Evolutionary conservation across 2,113 vertebrate genomes (phyloP), one percentile per base, ranked within the genome.

Genomic region (Notiomystis cincta): DNA sequence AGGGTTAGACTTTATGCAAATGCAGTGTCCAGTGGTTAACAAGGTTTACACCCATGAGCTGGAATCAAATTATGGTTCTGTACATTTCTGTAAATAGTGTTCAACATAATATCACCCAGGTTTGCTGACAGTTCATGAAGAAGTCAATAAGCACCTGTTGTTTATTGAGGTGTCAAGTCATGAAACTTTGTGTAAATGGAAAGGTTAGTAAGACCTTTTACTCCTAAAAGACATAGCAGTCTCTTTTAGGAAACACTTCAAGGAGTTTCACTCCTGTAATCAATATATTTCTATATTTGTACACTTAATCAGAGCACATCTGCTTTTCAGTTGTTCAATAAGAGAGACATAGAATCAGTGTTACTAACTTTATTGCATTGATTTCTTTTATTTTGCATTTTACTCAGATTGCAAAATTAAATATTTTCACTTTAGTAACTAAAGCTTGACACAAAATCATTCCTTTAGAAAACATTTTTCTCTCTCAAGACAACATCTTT

Each of bases 231-330:
- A 96, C 44, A 33, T 38, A 69, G 17, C 9, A 6, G 48, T 86
- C 38, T 93, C 54, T 91, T 81, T 51, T 48, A 95, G 44, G 66
- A 93, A 95, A 91, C 40, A 75, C 19, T 98, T 98, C 78, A 96
- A 97, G 90, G 84, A 94, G 47, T 73, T 97, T 96, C 76, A 75
- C 62, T 91, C 18, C n/a, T 47, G n/a, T 87, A 87, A 97, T 98
- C 92, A 82, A 97, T 98, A 93, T 53, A 83, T 96, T 97, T 97
- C 97, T 98, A 65, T 97, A 97, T 97, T 97, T 97, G 91, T 98
- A 93, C 81, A 86, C 35, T 94, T 96, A 97, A 98, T 97, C 86
- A 97, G 70, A 83, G 47, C 7, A 90, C 84, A 94, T 95, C 87
- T 96, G 70, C 64, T 97, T 98, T 95, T 87, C 82, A 94, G 71